Conservation (phyloP, 2,113 vertebrate genomes). For the Alethe diademata region DNA sequence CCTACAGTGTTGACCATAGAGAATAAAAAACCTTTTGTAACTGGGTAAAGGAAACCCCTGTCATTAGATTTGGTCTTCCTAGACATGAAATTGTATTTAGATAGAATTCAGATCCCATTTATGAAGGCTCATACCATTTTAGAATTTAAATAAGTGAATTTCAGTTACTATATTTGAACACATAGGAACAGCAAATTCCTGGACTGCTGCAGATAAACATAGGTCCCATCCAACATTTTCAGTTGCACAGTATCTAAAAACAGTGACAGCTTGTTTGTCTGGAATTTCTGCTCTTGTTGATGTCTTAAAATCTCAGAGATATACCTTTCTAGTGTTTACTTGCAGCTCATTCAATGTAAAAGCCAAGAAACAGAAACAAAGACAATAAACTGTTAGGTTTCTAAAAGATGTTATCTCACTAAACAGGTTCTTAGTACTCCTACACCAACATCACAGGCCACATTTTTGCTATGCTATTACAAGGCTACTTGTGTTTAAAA, state of each 20-base stretch:
- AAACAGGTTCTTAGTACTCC: neutral
- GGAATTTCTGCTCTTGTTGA: slow-evolving; percentile 5
- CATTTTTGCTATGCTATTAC: slow-evolving; percentile 2
- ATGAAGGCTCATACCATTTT: neutral
- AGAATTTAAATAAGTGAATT: neutral
- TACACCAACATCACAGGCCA: neutral
- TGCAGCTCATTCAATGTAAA: neutral
- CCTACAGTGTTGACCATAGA: neutral
- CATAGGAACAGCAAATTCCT: neutral
- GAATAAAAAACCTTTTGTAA: neutral
- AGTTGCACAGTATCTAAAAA: neutral
- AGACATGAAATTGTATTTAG: neutral
- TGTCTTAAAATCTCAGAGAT: neutral
- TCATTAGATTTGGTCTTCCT: neutral
- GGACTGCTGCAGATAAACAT: slow-evolving; percentile 2
- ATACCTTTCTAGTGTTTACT: slow-evolving; percentile 13
- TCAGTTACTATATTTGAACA: neutral
- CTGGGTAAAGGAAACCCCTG: neutral
- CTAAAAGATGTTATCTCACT: neutral
- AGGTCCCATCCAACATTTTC: neutral
- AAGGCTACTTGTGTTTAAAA: slow-evolving; percentile 2
- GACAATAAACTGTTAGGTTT: slow-evolving; percentile 22
- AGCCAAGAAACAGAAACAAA: neutral
- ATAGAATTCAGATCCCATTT: neutral
- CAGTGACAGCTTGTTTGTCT: slow-evolving; percentile 38